Conservation (phyloP, 2,113 vertebrate genomes). For the Forbesichthys papilliferus region DNA sequence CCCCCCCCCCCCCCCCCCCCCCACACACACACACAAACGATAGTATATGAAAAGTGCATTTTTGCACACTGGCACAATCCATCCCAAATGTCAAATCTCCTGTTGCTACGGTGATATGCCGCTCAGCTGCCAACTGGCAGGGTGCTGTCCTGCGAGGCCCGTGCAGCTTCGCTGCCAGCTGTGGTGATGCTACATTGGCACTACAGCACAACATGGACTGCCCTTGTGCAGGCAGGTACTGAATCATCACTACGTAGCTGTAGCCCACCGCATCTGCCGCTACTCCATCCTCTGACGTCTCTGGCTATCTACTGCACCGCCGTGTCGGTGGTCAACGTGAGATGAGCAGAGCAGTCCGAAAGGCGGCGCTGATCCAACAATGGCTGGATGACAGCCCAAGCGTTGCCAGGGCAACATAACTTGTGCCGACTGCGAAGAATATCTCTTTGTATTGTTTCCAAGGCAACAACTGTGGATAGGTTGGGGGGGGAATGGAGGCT, state of each 20-base stretch:
- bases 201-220: background rate
- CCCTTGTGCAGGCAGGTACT: no score
- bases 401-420: conserved; percentile 74
- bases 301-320: background rate
- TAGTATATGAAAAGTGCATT: conserved; percentile 63
- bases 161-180: conserved; percentile 52
- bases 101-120: conserved; percentile 65
- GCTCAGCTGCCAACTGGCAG: conserved; percentile 55
- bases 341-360: conserved; percentile 25
- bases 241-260: no score
- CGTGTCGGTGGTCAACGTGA: conserved; percentile 23
- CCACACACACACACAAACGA: background rate
- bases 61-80: conserved; percentile 50
- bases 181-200: conserved; percentile 47
- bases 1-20: no score
- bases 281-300: no score
- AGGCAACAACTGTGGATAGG: conserved; percentile 69
- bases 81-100: conserved; percentile 67
- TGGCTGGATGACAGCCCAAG: conserved; percentile 69
- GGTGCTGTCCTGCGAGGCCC: conserved; percentile 24
- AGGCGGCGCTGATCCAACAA: conserved; percentile 56
- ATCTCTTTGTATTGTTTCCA: conserved; percentile 77
- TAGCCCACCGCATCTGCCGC: no score
- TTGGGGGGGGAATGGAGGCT: conserved; percentile 18
- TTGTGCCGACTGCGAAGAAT: conserved; percentile 51